Conservation (phyloP, 2,113 vertebrate genomes). For the Echinops telfairi region DNA sequence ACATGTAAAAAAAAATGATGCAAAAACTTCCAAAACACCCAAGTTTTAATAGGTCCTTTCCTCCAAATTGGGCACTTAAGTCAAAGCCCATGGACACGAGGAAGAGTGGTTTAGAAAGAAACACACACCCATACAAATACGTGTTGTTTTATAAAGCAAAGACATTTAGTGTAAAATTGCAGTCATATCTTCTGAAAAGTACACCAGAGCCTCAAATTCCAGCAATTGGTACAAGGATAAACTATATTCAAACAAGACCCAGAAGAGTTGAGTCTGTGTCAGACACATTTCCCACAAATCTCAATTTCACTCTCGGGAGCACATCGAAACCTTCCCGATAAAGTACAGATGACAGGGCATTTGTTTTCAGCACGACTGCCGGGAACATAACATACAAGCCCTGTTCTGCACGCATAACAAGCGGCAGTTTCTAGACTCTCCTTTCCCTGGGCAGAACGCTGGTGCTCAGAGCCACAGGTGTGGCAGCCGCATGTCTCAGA, state of each 20-base stretch:
- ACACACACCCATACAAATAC: not conserved
- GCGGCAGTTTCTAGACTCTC: not conserved
- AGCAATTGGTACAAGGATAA: slow-evolving; percentile 36
- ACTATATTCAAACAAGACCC: slow-evolving; percentile 43
- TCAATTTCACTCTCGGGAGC: slow-evolving; percentile 49
- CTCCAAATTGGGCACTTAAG: not conserved
- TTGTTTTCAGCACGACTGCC: not conserved
- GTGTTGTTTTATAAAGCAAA: slow-evolving; percentile 24
- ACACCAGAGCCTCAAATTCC: slow-evolving; percentile 9
- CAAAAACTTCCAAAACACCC: not conserved
- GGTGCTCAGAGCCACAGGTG: not conserved
- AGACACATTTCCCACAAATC: slow-evolving; percentile 52
- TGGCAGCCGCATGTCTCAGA: not conserved
- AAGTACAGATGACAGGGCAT: not conserved
- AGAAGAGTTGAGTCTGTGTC: slow-evolving; percentile 36
- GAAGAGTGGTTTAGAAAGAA: slow-evolving; percentile 8
- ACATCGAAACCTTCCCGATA: slow-evolving; percentile 57
- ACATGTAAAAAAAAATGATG: not conserved
- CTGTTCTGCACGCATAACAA: not conserved
- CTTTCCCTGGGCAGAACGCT: not conserved
- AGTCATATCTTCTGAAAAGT: slow-evolving; percentile 56
- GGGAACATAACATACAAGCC: slow-evolving; percentile 7
- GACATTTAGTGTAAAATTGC: slow-evolving; percentile 16
- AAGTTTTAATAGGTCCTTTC: not conserved
- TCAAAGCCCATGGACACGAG: not conserved